phyloP scores from a whole-genome alignment of 2,113 vertebrate species.

The Aix galericulata region DNA sequence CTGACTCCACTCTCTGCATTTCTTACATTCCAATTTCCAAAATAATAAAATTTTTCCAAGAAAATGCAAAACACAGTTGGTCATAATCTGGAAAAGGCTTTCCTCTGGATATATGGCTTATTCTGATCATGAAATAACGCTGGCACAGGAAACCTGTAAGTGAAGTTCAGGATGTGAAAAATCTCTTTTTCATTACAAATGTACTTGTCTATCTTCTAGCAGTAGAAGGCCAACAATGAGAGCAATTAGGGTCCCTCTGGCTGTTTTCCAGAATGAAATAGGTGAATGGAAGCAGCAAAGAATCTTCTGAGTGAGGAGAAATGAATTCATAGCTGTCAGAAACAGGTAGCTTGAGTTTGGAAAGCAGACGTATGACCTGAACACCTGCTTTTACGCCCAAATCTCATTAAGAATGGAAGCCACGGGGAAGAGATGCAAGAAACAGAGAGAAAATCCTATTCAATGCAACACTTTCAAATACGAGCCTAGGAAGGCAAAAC shows the following conservation, averaged over 20 bases:
- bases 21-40: neutral
- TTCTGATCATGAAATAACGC: constrained; percentile 3
- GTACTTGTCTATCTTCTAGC: neutral
- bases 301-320: constrained; percentile 23
- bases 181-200: neutral
- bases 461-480: neutral
- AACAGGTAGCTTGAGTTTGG: constrained; percentile 13
- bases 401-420: constrained; percentile 40
- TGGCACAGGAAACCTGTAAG: neutral
- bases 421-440: neutral
- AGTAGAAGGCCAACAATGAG: constrained; percentile 30
- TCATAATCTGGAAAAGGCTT: constrained; percentile 19
- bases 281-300: constrained; percentile 18
- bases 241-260: constrained; percentile 8
- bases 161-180: constrained; percentile 36
- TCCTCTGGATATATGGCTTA: neutral
- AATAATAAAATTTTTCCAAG: neutral
- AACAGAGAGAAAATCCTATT: neutral
- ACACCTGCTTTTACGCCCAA: constrained; percentile 55
- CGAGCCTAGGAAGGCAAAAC: neutral
- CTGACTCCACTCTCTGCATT: neutral
- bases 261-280: constrained; percentile 3
- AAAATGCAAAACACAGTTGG: constrained; percentile 18
- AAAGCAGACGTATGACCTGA: constrained; percentile 19
- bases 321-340: constrained; percentile 30